Evolutionary conservation across 2,888 invertebrate species (phyloP).

Genomic region (Cryptus viduatorius): DNA sequence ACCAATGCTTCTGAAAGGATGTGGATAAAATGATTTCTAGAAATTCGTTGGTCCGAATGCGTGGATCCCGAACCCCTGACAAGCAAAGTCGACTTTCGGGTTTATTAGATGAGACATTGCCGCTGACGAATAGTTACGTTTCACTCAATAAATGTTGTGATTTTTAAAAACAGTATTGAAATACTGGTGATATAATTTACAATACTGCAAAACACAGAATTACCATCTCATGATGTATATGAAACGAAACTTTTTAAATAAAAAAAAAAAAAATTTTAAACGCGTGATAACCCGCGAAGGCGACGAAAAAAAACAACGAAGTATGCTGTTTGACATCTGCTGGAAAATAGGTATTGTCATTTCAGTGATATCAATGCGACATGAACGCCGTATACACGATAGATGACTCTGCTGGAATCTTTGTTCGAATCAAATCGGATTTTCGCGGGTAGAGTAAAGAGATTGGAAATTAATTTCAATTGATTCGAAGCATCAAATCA

Average conservation of each 20-base stretch:
- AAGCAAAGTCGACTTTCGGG: neutral
- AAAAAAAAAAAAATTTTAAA: slow-evolving; percentile 41
- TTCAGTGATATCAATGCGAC: neutral
- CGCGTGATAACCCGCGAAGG: neutral
- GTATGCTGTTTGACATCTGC: neutral
- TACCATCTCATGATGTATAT: slow-evolving; percentile 54
- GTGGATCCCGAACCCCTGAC: neutral
- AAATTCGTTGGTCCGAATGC: neutral
- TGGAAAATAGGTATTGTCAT: neutral
- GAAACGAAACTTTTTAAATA: slow-evolving; percentile 22
- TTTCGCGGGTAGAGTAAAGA: too few relatives aligned
- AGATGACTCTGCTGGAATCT: neutral
- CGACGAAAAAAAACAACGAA: neutral
- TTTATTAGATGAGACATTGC: neutral
- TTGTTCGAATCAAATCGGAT: too few relatives aligned
- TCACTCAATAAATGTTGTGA: neutral
- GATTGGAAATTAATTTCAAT: too few relatives aligned
- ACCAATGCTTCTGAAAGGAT: slow-evolving; percentile 48
- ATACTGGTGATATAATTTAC: slow-evolving; percentile 32
- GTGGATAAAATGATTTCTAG: slow-evolving; percentile 2
- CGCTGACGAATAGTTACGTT: neutral
- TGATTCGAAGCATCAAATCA: too few relatives aligned
- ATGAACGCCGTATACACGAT: neutral
- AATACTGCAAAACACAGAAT: slow-evolving; percentile 34
- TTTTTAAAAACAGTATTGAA: neutral